Evolutionary conservation across 2,797 vertebrate genomes (phyloP).

Genomic region (Florisuga fusca): DNA sequence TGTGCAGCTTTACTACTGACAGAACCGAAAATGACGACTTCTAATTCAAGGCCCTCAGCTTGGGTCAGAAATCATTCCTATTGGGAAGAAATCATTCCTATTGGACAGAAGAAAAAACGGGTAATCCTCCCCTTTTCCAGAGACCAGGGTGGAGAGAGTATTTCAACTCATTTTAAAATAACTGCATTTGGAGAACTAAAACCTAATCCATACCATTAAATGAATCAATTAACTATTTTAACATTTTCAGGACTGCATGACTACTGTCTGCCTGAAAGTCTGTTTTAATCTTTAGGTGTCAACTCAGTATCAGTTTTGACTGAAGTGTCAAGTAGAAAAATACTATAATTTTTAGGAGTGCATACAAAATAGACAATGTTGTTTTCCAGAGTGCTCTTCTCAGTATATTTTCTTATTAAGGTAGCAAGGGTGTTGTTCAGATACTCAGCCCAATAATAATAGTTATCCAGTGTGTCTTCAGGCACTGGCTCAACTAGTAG

Average conservation of each 20-base stretch:
- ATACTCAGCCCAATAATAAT: not conserved
- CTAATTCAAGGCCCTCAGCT: accelerated
- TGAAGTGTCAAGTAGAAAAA: not conserved
- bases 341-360: not conserved
- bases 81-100: no score
- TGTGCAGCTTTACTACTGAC: not conserved
- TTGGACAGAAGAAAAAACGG: not conserved
- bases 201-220: not conserved
- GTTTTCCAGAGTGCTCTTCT: not conserved
- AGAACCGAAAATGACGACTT: accelerated
- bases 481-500: not conserved
- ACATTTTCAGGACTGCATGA: not conserved
- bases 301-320: not conserved
- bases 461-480: not conserved
- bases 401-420: not conserved
- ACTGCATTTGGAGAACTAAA: not conserved
- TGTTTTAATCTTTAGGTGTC: not conserved
- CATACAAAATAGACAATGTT: not conserved
- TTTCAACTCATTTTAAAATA: not conserved
- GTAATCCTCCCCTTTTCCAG: not conserved
- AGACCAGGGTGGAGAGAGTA: no score
- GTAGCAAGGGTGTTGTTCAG: not conserved
- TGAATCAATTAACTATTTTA: not conserved
- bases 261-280: not conserved
- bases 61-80: not conserved